Base-by-base conservation (phyloP, 2,113 vertebrate genomes). In the Etheostoma cragini region DNA sequence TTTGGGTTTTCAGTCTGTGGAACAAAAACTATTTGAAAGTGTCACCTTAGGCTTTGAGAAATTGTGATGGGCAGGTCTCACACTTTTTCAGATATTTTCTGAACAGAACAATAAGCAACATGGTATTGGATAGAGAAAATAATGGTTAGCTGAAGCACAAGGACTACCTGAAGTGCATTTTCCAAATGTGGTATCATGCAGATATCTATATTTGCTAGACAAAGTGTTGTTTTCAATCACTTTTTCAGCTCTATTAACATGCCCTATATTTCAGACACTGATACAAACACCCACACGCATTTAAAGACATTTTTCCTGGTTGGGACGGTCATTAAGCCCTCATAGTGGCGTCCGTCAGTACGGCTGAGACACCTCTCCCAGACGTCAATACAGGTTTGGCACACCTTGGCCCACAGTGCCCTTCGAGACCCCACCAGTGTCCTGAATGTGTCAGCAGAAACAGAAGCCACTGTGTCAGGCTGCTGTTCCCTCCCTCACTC, bases 301-400 rank as follows among this genome's bases (percentile, higher is more conserved):
- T 71, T 35, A 68, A 42, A 69, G 47, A 84, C 47, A 77, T 66
- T 69, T 70, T 57, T 74, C 78, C 68, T 10, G 72, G 67, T 65
- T 61, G 42, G 78, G 78, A 56, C 47, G 50, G 82, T 92, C 90
- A 92, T 94, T 91, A 92, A 85, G 83, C 83, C 80, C 80, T 89
- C 85, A 87, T 49, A 64, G 84, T 50, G 79, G 86, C 78, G 83
- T 90, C 87, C 64, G 80, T 91, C 91, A 91, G 85, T 54, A 35
- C 33, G 49, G 80, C 79, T 26, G 84, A 92, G 89, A 91, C 90
- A 85, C 80, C 73, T 88, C 83, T 90, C 79, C 90, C 76, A 85
- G 85, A 93, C 76, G 86, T 95, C 93, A 89, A 94, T 94, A 94
- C 88, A 65, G 76, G 84, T 90, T 93, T 94, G 93, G 92, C 92